Evolutionary conservation across 1,140 invertebrate species (phyloP), one percentile per base, ranked within the genome.

Genomic region (Brachionus asplanchnoidis): DNA sequence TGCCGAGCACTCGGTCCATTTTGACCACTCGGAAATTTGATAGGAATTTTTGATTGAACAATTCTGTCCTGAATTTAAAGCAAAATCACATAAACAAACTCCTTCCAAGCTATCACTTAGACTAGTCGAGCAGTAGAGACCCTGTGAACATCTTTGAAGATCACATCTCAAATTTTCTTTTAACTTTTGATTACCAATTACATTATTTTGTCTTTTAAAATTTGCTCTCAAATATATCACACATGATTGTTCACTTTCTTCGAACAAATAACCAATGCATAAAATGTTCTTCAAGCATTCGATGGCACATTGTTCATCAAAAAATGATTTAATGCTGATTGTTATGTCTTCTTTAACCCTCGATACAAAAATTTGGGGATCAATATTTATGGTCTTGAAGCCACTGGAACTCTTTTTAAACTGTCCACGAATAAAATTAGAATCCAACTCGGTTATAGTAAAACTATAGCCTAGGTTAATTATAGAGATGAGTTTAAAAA

Each of bases 1-100:
- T 44, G 94, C 95, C 1, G 94, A 95, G 89, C 95, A 96, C 1
- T 91, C 88, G 20, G 93, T 93, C 94, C 94, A 96, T 14, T 91
- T 87, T 1, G 92, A 91, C 90, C 94, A 95, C 32, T 93, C 92
- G 7, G 79, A 65, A 12, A 42, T 6, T 36, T 82, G 32, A 68
- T 82, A 82, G 0, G 9, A 46, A 11, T 32, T 28, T 40, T 42
- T 68, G 26, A 20, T 42, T 12, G 79, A 82, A 68, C 79, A 82
- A 44, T 60, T 46, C n/a, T 42, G 28, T 3, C 79, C 79, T n/a
- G 6, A 14, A 9, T 60, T 65, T 42, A 42, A 17, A 23, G 32
- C 36, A 14, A 20, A 44, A 44, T 82, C 53, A 14, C 79, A 82
- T 4, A 82, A 23, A 23, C 79, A 82, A 65, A 17, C 60, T 9